These are phyloP conservation scores for Cephus rjabovi DNA, from an alignment of 2,888 invertebrate genomes.

Conservation along the genomic window DNA sequence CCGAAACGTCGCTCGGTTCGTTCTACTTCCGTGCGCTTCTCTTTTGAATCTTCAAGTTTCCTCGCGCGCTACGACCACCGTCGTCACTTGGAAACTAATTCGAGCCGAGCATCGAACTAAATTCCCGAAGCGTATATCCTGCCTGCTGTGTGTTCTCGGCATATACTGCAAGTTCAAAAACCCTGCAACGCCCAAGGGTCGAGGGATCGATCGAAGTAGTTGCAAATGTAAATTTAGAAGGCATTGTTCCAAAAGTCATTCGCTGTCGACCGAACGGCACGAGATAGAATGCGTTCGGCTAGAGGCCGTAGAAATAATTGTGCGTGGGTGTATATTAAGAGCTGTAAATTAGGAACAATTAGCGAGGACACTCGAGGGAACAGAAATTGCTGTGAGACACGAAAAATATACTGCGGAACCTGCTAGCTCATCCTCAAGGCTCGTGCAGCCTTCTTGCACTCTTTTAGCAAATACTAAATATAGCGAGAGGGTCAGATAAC, in stretches of 20 bases:
- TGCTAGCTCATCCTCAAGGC: conserved; percentile 1
- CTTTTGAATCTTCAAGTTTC: neutral
- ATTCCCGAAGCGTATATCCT: conserved; percentile 5
- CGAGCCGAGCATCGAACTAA: conserved; percentile 4
- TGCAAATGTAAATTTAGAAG: neutral
- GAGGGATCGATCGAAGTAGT: neutral
- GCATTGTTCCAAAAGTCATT: neutral
- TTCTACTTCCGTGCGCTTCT: conserved; percentile 1
- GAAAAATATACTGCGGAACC: neutral
- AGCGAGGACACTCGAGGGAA: conserved; percentile 1
- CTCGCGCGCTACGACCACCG: neutral
- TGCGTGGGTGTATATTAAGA: conserved; percentile 1
- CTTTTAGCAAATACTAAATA: conserved; percentile 42
- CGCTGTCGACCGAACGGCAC: neutral
- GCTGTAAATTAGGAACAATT: neutral
- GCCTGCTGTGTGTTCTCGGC: neutral
- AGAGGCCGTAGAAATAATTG: neutral
- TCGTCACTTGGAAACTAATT: neutral
- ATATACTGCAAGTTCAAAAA: neutral
- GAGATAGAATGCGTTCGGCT: neutral
- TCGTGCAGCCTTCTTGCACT: conserved; percentile 12
- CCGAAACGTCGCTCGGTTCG: neutral
- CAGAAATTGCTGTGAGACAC: neutral
- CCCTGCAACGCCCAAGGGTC: neutral
- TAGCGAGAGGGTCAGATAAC: conserved; percentile 38